A percentile compares a stretch with the other conserved stretches of the same genome.
These are phyloP conservation scores for Pyrocephalus nanus DNA, from an alignment of 2,797 vertebrate genomes.

Conservation along the genomic window DNA sequence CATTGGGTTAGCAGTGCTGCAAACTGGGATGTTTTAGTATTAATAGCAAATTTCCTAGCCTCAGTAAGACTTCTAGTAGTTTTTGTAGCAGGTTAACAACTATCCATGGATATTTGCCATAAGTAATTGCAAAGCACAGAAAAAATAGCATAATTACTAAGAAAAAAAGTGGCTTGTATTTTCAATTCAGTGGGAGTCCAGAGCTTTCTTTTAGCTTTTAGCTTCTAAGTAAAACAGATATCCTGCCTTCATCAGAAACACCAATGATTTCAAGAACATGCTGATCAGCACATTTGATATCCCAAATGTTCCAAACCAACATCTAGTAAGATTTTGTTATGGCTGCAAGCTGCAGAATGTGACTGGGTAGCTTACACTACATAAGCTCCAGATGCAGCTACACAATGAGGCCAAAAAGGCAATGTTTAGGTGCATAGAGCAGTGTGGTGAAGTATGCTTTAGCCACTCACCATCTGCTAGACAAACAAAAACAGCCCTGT, in stretches of 20 bases:
- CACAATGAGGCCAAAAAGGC: not conserved
- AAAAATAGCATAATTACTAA: not conserved
- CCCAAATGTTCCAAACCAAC: not conserved
- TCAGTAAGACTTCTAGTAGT: not conserved
- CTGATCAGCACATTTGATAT: not conserved
- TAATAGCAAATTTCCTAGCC: conserved; percentile 27
- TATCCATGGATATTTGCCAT: not conserved
- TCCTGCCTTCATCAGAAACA: not conserved
- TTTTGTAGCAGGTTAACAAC: conserved; percentile 16
- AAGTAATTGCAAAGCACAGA: not conserved
- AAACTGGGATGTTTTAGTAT: conserved; percentile 40
- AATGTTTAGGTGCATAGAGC: not conserved
- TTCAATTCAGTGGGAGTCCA: not conserved
- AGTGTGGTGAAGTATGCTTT: not conserved
- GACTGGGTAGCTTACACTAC: not conserved
- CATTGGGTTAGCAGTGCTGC: not conserved
- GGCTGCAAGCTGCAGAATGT: not conserved
- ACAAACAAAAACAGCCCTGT: not conserved
- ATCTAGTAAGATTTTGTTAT: not conserved
- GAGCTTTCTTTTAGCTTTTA: not conserved
- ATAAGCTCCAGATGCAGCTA: not conserved
- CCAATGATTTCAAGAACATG: not conserved
- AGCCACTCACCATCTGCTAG: not conserved
- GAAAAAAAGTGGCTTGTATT: not conserved
- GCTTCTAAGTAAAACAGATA: not conserved